These are phyloP conservation scores for Hippopotamyrus pictus DNA, from an alignment of 2,797 vertebrate genomes.

Conservation along the genomic window DNA sequence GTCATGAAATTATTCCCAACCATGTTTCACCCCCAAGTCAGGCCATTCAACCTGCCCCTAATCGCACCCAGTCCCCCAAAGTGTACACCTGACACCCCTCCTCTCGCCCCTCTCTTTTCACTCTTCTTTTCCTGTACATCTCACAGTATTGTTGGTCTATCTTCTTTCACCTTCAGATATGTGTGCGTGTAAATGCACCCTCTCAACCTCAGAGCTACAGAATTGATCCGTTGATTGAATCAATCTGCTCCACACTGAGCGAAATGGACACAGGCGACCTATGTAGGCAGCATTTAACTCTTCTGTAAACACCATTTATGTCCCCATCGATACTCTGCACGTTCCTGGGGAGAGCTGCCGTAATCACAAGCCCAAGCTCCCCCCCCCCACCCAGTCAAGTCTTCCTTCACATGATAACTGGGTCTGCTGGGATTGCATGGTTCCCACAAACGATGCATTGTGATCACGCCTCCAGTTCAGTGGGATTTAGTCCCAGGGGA, in stretches of 20 bases:
- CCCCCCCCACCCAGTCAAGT: not conserved
- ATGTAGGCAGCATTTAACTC: constrained; percentile 34
- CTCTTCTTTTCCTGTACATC: not conserved
- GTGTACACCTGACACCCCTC: not conserved
- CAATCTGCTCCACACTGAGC: constrained; percentile 26
- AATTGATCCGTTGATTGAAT: constrained; percentile 39
- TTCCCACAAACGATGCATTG: not conserved
- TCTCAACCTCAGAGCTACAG: not conserved
- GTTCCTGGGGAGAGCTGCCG: not conserved
- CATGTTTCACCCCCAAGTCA: not conserved
- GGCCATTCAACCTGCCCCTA: not conserved
- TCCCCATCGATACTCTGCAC: constrained; percentile 36
- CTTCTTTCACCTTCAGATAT: not conserved
- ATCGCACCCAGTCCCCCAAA: not conserved
- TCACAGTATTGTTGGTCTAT: not conserved
- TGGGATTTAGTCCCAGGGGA: not conserved
- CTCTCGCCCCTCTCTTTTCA: not conserved
- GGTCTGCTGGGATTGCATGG: not conserved
- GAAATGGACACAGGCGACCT: constrained; percentile 38
- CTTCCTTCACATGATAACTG: not conserved
- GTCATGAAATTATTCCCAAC: not conserved
- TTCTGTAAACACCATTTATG: constrained; percentile 31
- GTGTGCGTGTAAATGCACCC: not conserved
- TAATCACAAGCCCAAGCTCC: not conserved
- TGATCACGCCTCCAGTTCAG: not conserved